phyloP scores from a whole-genome alignment of 2,797 vertebrate genomes.

The Sebastiscus albofasciatus region DNA sequence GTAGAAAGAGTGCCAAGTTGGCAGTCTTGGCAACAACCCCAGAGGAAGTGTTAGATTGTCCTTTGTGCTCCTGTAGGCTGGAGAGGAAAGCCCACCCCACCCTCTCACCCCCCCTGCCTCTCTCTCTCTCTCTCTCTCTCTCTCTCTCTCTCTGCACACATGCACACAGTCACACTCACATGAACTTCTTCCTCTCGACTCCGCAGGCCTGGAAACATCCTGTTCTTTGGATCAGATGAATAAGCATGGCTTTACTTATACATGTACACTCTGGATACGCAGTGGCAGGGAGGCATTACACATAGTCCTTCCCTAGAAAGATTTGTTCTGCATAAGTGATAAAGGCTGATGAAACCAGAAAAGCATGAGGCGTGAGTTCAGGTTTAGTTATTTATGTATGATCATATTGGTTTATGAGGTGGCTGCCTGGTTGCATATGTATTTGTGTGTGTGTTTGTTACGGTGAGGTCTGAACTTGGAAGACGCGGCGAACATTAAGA shows the following conservation, averaged over 20 bases:
- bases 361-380: background rate
- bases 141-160: slow-evolving; percentile 19
- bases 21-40: slow-evolving; percentile 83
- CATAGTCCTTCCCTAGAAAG: background rate
- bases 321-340: slow-evolving; percentile 30
- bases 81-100: slow-evolving; percentile 78
- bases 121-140: background rate
- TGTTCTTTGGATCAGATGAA: slow-evolving; percentile 80
- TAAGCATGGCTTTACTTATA: slow-evolving; percentile 64
- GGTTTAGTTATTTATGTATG: slow-evolving; percentile 16
- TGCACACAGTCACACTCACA: slow-evolving; percentile 61
- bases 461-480: slow-evolving; percentile 14
- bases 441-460: background rate
- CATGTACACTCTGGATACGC: slow-evolving; percentile 40
- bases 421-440: slow-evolving; percentile 10
- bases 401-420: background rate
- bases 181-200: slow-evolving; percentile 76
- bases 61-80: slow-evolving; percentile 84
- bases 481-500: slow-evolving; percentile 35
- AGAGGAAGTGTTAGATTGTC: slow-evolving; percentile 86
- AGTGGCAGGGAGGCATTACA: slow-evolving; percentile 21
- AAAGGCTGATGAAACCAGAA: slow-evolving; percentile 18
- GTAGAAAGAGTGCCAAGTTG: slow-evolving; percentile 82
- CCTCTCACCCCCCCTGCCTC: slow-evolving; percentile 9
- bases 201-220: slow-evolving; percentile 80